Evolutionary conservation across 2,797 vertebrate species (phyloP), one percentile per base, ranked within the genome.

Genomic region (Helicolenus hilgendorfi): DNA sequence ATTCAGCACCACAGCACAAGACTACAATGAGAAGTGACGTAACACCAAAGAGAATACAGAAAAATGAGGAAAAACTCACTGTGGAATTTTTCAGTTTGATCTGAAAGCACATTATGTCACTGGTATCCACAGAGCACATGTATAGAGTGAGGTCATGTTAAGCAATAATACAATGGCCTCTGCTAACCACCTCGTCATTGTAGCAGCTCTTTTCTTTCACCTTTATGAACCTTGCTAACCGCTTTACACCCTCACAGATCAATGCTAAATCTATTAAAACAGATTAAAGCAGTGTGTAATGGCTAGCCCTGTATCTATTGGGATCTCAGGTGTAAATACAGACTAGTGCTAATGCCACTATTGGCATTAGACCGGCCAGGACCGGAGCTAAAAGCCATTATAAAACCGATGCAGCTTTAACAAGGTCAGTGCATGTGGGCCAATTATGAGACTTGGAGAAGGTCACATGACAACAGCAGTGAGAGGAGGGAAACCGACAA

Each of bases 251-350:
- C 71, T 92, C 58, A 70, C 91, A 91, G 88, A 95, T 96, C 94
- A 92, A 93, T 95, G 89, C 78, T 93, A 93, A 95, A 81, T 94
- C 91, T 91, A 93, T 94, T 93, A 92, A 87, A 27, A 59, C 55
- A 91, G 95, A 92, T 96, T 95, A 91, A 75, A 59, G 79, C 84
- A 70, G 75, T 31, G 88, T 90, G 82, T 93, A 94, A 92, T 90
- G 92, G 80, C 89, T 79, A 91, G 79, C 77, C 81, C 68, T 73
- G 68, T 85, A 81, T 92, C 88, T 89, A 22, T 29, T 58, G 82
- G 91, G 89, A 94, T 94, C 90, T 89, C 64, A 89, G 89, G 89
- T 94, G 91, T 94, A 95, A 95, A 92, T 91, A 92, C 86, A 87
- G 88, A 93, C 92, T 83, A 49, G 77, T 15, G 83, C 75, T 95